Evolutionary conservation across 2,113 vertebrate species (phyloP).

Genomic region (Craseonycteris thonglongyai): DNA sequence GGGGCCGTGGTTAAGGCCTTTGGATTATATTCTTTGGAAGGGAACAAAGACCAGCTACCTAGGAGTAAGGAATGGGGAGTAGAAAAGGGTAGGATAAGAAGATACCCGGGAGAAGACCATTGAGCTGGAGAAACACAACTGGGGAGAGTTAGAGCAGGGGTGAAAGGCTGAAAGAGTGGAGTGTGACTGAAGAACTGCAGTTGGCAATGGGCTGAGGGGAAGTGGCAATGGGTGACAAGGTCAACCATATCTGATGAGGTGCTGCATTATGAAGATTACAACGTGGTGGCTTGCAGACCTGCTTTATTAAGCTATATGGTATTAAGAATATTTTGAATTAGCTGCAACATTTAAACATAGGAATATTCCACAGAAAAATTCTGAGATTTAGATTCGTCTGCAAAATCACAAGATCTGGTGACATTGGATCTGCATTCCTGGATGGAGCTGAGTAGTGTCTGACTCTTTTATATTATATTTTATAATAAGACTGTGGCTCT

Average conservation of each 20-base stretch:
- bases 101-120: not conserved
- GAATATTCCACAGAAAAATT: not conserved
- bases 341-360: not conserved
- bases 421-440: not conserved
- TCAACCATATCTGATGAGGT: not conserved
- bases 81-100: not conserved
- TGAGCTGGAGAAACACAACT: too few relatives aligned
- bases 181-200: too few relatives aligned
- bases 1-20: not conserved
- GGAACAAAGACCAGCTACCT: not conserved
- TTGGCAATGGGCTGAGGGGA: not conserved
- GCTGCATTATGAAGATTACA: not conserved
- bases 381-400: not conserved
- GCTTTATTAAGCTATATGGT: not conserved
- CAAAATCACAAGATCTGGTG: not conserved
- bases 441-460: not conserved
- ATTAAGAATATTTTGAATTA: not conserved
- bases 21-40: not conserved
- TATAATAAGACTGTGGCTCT: not conserved
- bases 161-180: not conserved
- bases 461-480: not conserved
- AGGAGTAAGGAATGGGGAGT: not conserved
- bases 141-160: not conserved
- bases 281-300: not conserved
- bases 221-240: not conserved